Conservation (phyloP, 2,797 vertebrate species). For the Lagodon rhomboides region DNA sequence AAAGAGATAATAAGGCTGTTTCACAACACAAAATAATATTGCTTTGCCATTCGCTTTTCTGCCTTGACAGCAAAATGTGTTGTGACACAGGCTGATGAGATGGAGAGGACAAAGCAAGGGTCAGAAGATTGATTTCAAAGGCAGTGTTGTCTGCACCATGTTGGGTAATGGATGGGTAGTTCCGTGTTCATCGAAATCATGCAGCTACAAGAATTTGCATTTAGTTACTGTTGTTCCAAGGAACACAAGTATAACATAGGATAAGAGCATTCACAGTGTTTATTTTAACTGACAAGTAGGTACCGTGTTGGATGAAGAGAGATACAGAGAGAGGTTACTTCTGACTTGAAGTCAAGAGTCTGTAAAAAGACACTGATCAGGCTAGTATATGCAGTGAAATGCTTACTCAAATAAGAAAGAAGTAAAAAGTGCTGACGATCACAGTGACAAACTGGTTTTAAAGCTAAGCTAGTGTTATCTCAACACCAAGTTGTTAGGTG, state of each 20-base stretch:
- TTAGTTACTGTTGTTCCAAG: no score
- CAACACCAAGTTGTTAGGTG: slow-evolving; percentile 17
- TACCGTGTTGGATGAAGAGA: not conserved
- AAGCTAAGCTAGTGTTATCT: slow-evolving; percentile 39
- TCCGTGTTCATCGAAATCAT: no score
- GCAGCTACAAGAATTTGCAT: no score
- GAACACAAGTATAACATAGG: no score
- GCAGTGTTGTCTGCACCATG: not conserved
- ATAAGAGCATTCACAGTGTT: no score
- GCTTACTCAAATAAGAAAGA: slow-evolving; percentile 48
- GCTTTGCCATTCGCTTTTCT: slow-evolving; percentile 11
- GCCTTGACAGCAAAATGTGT: slow-evolving; percentile 7
- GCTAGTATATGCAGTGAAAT: slow-evolving; percentile 15
- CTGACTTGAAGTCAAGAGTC: slow-evolving; percentile 21
- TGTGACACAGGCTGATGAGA: slow-evolving; percentile 9
- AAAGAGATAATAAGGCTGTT: slow-evolving; percentile 41
- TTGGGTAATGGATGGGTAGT: no score
- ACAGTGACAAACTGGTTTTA: slow-evolving; percentile 34
- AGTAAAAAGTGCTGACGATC: slow-evolving; percentile 46
- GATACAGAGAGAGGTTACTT: not conserved
- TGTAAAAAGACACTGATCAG: slow-evolving; percentile 23
- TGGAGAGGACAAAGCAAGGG: not conserved
- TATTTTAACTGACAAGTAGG: no score
- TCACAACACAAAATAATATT: slow-evolving; percentile 32
- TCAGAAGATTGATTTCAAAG: slow-evolving; percentile 7